Evolutionary conservation across 2,888 invertebrate genomes (phyloP).

Genomic region (Pristionchus exspectatus): DNA sequence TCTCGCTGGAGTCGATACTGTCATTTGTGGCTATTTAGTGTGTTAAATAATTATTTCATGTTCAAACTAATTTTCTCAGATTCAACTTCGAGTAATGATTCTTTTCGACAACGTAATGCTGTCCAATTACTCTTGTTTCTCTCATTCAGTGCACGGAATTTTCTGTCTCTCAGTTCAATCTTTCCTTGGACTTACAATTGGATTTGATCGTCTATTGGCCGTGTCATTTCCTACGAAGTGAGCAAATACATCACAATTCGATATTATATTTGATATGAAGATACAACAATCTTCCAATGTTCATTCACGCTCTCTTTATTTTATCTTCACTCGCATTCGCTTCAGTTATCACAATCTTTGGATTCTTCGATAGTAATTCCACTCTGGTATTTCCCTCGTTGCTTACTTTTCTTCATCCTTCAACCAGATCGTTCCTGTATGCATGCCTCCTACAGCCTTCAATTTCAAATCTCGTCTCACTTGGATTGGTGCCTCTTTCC

Average conservation of each 20-base stretch:
- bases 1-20: conserved; percentile 60
- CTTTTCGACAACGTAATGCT: conserved; percentile 59
- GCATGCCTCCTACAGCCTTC: conserved; percentile 66
- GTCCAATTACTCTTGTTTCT: conserved; percentile 60
- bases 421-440: conserved; percentile 57
- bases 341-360: conserved; percentile 56
- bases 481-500: conserved; percentile 62
- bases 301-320: conserved; percentile 56
- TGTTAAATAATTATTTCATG: background rate
- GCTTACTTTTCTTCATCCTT: background rate
- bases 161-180: conserved; percentile 66
- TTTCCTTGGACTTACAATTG: conserved; percentile 63
- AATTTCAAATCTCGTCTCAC: conserved; percentile 58
- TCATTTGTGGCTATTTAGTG: conserved; percentile 66
- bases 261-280: conserved; percentile 52
- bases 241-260: background rate
- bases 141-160: conserved; percentile 62
- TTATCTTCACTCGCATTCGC: conserved; percentile 58
- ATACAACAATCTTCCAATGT: conserved; percentile 58
- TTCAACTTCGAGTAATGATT: conserved; percentile 63
- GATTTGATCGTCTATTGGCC: conserved; percentile 65
- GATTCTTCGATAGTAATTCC: conserved; percentile 57
- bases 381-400: background rate
- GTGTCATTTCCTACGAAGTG: conserved; percentile 63
- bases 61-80: conserved; percentile 53